These are phyloP conservation scores for Hyposmocoma kahamanoa DNA, from an alignment of 1,140 invertebrate genomes.

Conservation along the genomic window DNA sequence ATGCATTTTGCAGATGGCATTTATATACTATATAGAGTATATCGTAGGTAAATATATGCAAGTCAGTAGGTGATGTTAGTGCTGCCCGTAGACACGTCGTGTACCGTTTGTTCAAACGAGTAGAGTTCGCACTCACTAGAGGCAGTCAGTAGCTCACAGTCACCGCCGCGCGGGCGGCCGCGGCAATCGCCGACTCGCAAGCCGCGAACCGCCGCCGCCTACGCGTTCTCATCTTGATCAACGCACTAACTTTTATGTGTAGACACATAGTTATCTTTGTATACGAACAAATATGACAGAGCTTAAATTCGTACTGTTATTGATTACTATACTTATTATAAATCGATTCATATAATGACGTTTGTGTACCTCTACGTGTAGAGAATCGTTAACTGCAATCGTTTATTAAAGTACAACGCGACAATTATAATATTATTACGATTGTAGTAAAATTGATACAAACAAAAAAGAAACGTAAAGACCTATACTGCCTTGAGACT, in stretches of 20 bases:
- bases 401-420: too few species aligned
- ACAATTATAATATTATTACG: neutral
- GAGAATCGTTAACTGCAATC: too few species aligned
- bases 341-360: constrained; percentile 8
- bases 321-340: constrained; percentile 43
- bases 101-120: constrained; percentile 45
- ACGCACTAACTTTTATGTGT: constrained; percentile 7
- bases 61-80: constrained; percentile 63
- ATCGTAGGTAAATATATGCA: constrained; percentile 67
- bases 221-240: too few species aligned
- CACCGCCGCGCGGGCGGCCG: neutral
- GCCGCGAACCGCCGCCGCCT: too few species aligned
- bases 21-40: constrained; percentile 72
- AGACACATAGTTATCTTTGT: constrained; percentile 60
- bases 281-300: constrained; percentile 69
- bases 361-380: too few species aligned
- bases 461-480: neutral
- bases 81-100: constrained; percentile 55
- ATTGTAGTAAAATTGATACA: neutral
- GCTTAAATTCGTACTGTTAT: constrained; percentile 64
- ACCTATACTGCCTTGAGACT: constrained; percentile 47
- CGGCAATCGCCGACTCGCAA: too few species aligned
- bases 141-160: constrained; percentile 4
- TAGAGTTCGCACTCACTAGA: constrained; percentile 62
- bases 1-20: constrained; percentile 73